phyloP scores from a whole-genome alignment of 2,888 invertebrate species.

The Erpobdella octoculata region DNA sequence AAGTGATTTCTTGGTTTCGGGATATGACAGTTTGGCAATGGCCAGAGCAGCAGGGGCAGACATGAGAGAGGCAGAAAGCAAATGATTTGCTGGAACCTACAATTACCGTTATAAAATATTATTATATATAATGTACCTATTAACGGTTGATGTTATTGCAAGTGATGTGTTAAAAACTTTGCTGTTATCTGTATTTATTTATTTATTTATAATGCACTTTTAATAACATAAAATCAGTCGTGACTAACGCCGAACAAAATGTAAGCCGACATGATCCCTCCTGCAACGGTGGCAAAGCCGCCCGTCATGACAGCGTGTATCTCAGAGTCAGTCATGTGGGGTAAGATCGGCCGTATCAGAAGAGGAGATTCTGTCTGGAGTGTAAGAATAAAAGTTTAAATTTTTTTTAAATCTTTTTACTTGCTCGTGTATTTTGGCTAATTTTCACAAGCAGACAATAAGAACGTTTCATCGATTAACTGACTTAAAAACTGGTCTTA shows the following conservation, averaged over 20 bases:
- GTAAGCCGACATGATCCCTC: conserved; percentile 76
- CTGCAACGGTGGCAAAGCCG: conserved; percentile 91
- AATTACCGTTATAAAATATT: too few species aligned
- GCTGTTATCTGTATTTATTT: neutral
- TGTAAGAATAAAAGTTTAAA: too few species aligned
- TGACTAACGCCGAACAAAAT: conserved; percentile 70
- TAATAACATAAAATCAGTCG: too few species aligned
- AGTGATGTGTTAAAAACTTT: too few species aligned
- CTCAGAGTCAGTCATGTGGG: conserved; percentile 77
- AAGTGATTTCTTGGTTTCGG: conserved; percentile 36
- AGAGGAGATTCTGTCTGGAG: conserved; percentile 81
- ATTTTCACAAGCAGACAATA: too few species aligned
- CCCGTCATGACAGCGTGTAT: conserved; percentile 85
- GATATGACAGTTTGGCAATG: conserved; percentile 38
- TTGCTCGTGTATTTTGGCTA: too few species aligned
- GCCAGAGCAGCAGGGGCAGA: conserved; percentile 84
- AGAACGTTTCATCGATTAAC: too few species aligned
- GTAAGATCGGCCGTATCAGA: conserved; percentile 76
- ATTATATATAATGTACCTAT: too few species aligned
- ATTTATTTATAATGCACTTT: too few species aligned
- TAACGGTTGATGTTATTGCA: too few species aligned
- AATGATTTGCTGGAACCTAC: conserved; percentile 65
- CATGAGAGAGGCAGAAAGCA: conserved; percentile 87
- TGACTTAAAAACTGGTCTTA: too few species aligned
- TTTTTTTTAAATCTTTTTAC: too few species aligned